Base-by-base conservation (phyloP, 2,797 vertebrate genomes). In the Spheniscus humboldti region DNA sequence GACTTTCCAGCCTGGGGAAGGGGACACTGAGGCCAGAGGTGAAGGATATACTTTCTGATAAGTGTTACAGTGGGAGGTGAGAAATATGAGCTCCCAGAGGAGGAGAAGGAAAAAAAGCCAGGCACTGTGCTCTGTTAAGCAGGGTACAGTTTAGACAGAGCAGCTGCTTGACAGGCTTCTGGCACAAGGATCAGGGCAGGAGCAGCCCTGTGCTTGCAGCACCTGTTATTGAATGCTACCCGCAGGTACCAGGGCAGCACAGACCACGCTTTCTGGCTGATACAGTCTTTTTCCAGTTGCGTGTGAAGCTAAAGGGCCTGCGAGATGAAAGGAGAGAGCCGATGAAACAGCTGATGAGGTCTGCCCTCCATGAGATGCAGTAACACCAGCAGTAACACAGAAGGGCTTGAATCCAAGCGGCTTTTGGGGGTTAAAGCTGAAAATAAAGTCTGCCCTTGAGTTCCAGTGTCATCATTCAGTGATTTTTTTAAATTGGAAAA, bases 221-320 rank as follows among this genome's bases (percentile, higher is more conserved):
- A 91, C 78, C 62, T 95, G 90, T 90, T 96, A 78, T 86, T 78
- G 76, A 84, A 92, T 18, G 59, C 93, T 96, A 86, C 95, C 93
- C 6, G 12, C 94, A 96, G 96, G 95, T 97, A 97, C 41, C 68
- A 48, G 90, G 57, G 50, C 86, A 81, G 71, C 48, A 76, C n/a
- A 56, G 57, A 41, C 23, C 7, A 2, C 3, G 56, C 30, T 89
- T 79, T 82, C 77, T 76, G 77, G 31, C 24, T 78, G 64, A 89
- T 52, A 66, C 18, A 15, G 66, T 69, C 77, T 86, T 55, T 91
- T 95, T 71, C 88, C 92, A 94, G 43, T 86, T 16, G 9, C 11
- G 0, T 73, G 86, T 52, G 69, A 92, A 63, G 50, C 68, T 63
- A 85, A 81, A 41, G 33, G n/a, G 18, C 20, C 79, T 71, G 59